Evolutionary conservation across 2,797 vertebrate species (phyloP).

Genomic region (Knipowitschia caucasica): DNA sequence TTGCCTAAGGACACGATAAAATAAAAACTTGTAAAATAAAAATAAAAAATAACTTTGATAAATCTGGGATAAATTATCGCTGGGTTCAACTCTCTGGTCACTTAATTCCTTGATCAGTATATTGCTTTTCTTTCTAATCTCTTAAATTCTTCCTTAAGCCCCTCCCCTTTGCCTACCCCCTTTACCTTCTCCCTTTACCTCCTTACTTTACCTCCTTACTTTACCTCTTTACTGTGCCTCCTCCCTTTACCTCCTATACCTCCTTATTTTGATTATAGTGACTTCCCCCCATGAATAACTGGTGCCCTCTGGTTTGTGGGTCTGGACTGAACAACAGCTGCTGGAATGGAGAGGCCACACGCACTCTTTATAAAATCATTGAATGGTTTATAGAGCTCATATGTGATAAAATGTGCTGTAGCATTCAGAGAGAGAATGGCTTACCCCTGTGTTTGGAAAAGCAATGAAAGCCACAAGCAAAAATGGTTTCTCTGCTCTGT

Average conservation of each 20-base stretch:
- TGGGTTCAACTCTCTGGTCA: too few species aligned
- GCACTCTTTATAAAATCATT: conserved; percentile 18
- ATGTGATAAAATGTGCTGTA: background rate
- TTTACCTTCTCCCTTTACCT: too few species aligned
- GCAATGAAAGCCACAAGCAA: background rate
- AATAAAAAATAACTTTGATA: too few species aligned
- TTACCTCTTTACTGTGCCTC: conserved; percentile 36
- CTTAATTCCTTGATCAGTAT: too few species aligned
- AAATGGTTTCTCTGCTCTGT: background rate
- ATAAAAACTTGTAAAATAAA: too few species aligned
- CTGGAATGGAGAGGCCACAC: conserved; percentile 40
- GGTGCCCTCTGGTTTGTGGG: conserved; percentile 45
- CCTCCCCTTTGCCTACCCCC: too few species aligned
- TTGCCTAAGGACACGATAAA: too few species aligned
- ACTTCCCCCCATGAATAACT: conserved; percentile 52
- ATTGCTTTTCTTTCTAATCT: too few species aligned
- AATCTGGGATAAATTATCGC: too few species aligned
- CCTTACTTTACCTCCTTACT: too few species aligned
- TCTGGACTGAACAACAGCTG: conserved; percentile 28
- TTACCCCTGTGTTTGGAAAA: background rate
- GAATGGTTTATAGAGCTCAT: conserved; percentile 14
- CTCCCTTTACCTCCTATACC: conserved; percentile 36
- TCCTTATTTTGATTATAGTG: conserved; percentile 36
- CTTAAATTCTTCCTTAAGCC: too few species aligned
- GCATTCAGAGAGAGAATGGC: conserved; percentile 14